Evolutionary conservation across 2,888 invertebrate genomes (phyloP), one percentile per base, ranked within the genome.

Genomic region (Drosophila kanekoi): DNA sequence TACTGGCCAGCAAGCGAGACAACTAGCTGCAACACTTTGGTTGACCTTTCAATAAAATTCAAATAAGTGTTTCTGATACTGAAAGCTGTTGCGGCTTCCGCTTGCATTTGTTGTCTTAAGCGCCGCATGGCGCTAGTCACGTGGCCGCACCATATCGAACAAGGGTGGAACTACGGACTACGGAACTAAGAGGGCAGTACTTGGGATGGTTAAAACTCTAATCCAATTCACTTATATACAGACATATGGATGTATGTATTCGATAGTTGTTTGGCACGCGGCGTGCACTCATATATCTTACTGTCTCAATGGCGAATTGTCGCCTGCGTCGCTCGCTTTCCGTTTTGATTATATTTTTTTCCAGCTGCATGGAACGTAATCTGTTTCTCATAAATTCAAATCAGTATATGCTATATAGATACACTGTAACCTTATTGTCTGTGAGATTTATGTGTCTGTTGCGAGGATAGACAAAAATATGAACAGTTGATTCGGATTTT

Each of bases 331-430:
- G 20, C 16, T 35, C 35, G 14, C 37, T 20, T 43, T 56, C n/a
- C 44, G 32, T 3, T 43, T 35, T 28, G 28, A 35, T 35, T 10
- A 13, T 45, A 33, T 51, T 54, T 67, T 28, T 62, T 40, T 62
- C 72, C 76, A 66, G 53, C 63, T 51, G 53, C 47, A 60, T 52
- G 63, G 68, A 70, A 72, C 77, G 82, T 89, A 89, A 91, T 90
- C 90, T 86, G 85, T 90, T 90, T 86, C 78, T 71, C 88, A 90
- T 91, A 91, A 90, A 91, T 90, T 91, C 76, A 87, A 89, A 89
- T 84, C 91, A 84, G 72, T 66, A 66, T 72, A 67, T 44, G 65
- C 52, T 59, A 53, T 62, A 62, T 47, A 62, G 72, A 72, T 63
- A 59, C 52, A 33, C 40, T 57, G 35, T 37, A 57, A 54, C 61